Conservation (phyloP, 2,113 vertebrate species). For the Melozone crissalis region DNA sequence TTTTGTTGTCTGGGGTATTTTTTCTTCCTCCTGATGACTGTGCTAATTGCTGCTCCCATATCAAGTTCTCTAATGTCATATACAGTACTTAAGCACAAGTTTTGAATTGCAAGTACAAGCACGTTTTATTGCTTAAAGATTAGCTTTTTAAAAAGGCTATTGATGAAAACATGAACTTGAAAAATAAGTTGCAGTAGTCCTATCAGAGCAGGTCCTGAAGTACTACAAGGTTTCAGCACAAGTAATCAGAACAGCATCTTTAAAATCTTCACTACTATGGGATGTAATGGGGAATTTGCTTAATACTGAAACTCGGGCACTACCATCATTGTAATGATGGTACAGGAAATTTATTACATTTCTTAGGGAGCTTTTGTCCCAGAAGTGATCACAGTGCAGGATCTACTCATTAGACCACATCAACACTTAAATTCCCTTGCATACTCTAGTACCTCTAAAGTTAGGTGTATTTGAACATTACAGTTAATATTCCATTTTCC, state of each 20-base stretch:
- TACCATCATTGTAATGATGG: not conserved
- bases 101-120: not conserved
- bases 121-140: not conserved
- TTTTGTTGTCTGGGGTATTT: not conserved
- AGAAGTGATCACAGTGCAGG: not conserved
- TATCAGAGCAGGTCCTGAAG: not conserved
- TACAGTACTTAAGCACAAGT: not conserved
- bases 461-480: fast-evolving
- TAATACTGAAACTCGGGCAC: not conserved
- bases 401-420: not conserved
- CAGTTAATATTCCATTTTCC: not conserved
- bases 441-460: not conserved
- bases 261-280: not conserved
- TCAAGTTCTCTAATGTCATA: not conserved
- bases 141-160: not conserved
- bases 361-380: not conserved
- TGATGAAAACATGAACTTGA: not conserved
- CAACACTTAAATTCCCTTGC: not conserved
- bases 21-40: not conserved
- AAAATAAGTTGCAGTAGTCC: not conserved
- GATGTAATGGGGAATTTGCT: not conserved
- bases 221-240: not conserved
- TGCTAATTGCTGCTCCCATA: not conserved
- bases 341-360: not conserved
- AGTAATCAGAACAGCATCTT: not conserved